Evolutionary conservation across 2,113 vertebrate genomes (phyloP).

Genomic region (Leptobrachium leishanense): DNA sequence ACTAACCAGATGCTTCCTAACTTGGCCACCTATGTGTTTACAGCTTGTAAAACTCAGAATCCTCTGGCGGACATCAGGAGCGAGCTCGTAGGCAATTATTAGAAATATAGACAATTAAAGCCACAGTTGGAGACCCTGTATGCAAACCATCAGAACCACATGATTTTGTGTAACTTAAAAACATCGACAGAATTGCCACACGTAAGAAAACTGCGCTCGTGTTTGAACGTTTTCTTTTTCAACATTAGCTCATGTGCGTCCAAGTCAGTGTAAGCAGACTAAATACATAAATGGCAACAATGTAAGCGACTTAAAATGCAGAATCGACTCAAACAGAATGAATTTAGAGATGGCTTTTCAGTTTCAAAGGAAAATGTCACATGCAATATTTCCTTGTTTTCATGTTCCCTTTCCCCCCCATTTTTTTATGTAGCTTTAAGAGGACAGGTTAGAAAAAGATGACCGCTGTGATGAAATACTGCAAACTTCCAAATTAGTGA

Average conservation of each 20-base stretch:
- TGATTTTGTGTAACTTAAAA: too few species aligned
- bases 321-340: constrained; percentile 21
- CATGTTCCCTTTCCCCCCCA: neutral
- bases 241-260: neutral
- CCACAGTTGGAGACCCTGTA: too few species aligned
- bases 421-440: constrained; percentile 64
- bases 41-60: too few species aligned
- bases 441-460: constrained; percentile 85
- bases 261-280: constrained; percentile 23
- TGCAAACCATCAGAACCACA: too few species aligned
- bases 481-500: constrained; percentile 96
- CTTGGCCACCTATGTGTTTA: too few species aligned
- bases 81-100: too few species aligned
- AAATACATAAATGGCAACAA: constrained; percentile 46
- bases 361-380: constrained; percentile 51
- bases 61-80: too few species aligned
- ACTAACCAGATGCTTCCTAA: too few species aligned
- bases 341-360: constrained; percentile 50
- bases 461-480: constrained; percentile 90
- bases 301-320: constrained; percentile 48
- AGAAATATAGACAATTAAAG: too few species aligned
- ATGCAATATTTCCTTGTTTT: constrained; percentile 47
- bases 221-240: too few species aligned
- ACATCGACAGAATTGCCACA: too few species aligned
- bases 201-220: too few species aligned